Base-by-base conservation (phyloP, 2,113 vertebrate species). In the Eleginops maclovinus region DNA sequence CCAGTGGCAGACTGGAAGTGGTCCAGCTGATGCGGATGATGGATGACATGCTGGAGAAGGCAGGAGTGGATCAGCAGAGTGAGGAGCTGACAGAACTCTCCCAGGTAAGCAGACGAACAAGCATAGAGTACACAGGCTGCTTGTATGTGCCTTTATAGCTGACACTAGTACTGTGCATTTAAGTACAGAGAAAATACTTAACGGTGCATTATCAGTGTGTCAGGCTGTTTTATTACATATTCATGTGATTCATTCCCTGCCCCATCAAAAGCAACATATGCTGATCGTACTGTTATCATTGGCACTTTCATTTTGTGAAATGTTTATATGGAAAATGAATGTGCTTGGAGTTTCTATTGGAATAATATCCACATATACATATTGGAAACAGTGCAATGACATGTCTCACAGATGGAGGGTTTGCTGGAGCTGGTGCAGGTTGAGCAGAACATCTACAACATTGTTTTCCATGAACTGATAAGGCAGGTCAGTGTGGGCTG, bases 361-460 rank as follows among this genome's bases (percentile, higher is more conserved):
- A 17, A n/a, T 13, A 17, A 1, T 9, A 53, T 40, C 31, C 26
- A 26, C 15, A 0, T 15, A 12, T 61, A 22, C 3, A 26, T 36
- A 22, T n/a, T 19, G 12, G 15, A 56, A 66, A 64, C 4, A 26
- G 24, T 72, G 22, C 17, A 21, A 11, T 79, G 43, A 59, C 26
- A 63, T 83, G 55, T 85, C 28, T 76, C 60, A 0, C 83, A 98
- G 97, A 93, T 98, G 89, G 94, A 97, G 80, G 93, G 94, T 47
- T 46, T 95, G 41, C 87, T 98, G 47, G 91, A 96, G 59, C 54
- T 96, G 55, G 75, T 98, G 79, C 95, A 91, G 75, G 91, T 83
- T 2, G 97, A 98, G 72, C 96, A 99, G 92, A 95, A 93, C 63
- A 96, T 97, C 90, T 98, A 97, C 89, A 97, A 97, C 77, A 90